Evolutionary conservation across 2,888 invertebrate species (phyloP).

Genomic region (Gnatocerus cornutus): DNA sequence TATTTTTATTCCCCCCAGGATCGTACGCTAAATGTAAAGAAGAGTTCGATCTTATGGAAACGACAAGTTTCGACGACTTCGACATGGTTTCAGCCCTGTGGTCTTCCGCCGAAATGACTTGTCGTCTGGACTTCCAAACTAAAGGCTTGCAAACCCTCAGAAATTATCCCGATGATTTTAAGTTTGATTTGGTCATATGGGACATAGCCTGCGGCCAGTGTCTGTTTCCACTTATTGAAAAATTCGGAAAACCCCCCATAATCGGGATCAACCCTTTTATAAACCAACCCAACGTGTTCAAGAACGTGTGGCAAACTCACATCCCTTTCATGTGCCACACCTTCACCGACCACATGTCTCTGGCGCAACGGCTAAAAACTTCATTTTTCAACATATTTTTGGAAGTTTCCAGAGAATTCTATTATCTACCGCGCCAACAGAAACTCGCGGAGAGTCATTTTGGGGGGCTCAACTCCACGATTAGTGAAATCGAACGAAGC

Average conservation of each 20-base stretch:
- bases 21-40: constrained; percentile 3
- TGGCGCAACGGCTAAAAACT: constrained; percentile 28
- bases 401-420: constrained; percentile 5
- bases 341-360: constrained; percentile 21
- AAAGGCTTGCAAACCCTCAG: constrained; percentile 22
- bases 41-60: constrained; percentile 10
- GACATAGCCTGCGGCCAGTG: constrained; percentile 11
- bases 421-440: constrained; percentile 18
- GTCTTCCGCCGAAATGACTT: constrained; percentile 13
- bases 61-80: not conserved
- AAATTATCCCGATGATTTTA: constrained; percentile 34
- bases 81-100: constrained; percentile 15
- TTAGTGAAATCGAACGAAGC: constrained; percentile 28
- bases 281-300: constrained; percentile 33
- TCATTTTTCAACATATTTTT: constrained; percentile 3
- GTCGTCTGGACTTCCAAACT: constrained; percentile 21
- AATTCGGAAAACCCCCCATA: constrained; percentile 38
- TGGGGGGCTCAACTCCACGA: constrained; percentile 7
- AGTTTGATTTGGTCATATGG: constrained; percentile 36
- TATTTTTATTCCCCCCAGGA: constrained; percentile 11
- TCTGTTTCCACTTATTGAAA: constrained; percentile 36
- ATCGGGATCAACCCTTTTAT: constrained; percentile 35
- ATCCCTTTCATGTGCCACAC: constrained; percentile 22
- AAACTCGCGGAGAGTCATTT: constrained; percentile 26
- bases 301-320: constrained; percentile 37